Conservation (phyloP, 2,797 vertebrate genomes). For the Dicrostonyx torquatus region DNA sequence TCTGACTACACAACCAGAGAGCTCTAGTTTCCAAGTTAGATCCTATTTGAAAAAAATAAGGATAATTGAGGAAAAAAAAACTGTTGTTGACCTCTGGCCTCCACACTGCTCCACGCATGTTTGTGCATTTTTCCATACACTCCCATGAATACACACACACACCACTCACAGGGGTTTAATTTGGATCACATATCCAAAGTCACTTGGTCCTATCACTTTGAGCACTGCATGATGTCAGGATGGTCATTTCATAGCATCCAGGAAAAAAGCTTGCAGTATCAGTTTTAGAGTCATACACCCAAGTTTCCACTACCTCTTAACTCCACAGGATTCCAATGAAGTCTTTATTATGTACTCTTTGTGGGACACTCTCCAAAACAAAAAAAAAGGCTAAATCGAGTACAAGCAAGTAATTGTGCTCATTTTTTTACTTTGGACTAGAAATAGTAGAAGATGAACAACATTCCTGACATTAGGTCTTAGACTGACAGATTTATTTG, state of each 20-base stretch:
- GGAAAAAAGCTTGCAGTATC: neutral
- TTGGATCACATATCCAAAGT: neutral
- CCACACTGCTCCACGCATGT: no score
- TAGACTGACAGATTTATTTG: neutral
- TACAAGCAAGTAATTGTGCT: neutral
- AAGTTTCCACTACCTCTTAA: no score
- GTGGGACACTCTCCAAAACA: neutral
- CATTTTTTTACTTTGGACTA: neutral
- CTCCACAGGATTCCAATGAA: neutral
- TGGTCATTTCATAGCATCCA: no score
- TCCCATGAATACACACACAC: neutral
- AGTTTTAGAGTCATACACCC: neutral
- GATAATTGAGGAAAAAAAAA: neutral
- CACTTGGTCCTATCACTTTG: neutral
- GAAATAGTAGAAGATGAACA: neutral
- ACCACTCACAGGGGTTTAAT: neutral
- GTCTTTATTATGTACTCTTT: neutral
- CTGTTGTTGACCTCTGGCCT: neutral
- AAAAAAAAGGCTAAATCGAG: neutral
- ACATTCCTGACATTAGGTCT: neutral
- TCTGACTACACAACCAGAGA: neutral
- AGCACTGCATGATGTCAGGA: no score
- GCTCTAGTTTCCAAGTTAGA: no score
- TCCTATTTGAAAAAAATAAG: neutral
- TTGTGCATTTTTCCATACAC: neutral